phyloP scores from a whole-genome alignment of 2,797 vertebrate species.

The Argya squamiceps region DNA sequence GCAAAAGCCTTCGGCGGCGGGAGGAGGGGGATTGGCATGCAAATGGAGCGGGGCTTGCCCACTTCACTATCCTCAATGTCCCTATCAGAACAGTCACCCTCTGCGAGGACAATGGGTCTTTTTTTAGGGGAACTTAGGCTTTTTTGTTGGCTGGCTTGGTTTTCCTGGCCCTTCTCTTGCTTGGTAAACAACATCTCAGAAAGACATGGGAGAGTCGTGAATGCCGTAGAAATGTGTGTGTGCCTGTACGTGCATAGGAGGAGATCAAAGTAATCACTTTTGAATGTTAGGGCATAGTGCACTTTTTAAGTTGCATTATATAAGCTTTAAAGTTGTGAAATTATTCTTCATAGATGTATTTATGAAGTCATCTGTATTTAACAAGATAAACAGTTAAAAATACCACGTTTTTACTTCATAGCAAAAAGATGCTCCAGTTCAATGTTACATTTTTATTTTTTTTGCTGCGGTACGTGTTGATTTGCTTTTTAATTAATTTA shows the following conservation, averaged over 20 bases:
- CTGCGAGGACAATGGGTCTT: not conserved
- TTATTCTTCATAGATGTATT: not conserved
- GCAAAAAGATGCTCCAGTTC: not conserved
- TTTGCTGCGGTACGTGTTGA: not conserved
- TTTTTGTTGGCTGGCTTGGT: not conserved
- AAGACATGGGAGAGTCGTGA: not conserved
- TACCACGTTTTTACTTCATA: not conserved
- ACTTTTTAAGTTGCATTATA: not conserved
- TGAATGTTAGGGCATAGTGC: not conserved
- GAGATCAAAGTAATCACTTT: not conserved
- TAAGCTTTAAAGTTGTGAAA: not conserved
- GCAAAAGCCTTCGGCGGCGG: not conserved
- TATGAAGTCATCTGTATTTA: not conserved
- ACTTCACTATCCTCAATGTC: not conserved
- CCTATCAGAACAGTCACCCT: not conserved
- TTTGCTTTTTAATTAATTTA: not conserved
- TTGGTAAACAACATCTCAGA: constrained; percentile 9
- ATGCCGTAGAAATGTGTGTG: not conserved
- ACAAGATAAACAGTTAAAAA: not conserved
- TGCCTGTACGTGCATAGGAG: not conserved
- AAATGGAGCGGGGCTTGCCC: constrained; percentile 10
- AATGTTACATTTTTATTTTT: not conserved
- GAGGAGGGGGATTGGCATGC: constrained; percentile 32
- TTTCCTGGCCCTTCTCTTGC: not conserved
- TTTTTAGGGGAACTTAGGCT: not conserved